These are phyloP conservation scores for Cherax quadricarinatus DNA, from an alignment of 1,140 invertebrate species.

Conservation along the genomic window DNA sequence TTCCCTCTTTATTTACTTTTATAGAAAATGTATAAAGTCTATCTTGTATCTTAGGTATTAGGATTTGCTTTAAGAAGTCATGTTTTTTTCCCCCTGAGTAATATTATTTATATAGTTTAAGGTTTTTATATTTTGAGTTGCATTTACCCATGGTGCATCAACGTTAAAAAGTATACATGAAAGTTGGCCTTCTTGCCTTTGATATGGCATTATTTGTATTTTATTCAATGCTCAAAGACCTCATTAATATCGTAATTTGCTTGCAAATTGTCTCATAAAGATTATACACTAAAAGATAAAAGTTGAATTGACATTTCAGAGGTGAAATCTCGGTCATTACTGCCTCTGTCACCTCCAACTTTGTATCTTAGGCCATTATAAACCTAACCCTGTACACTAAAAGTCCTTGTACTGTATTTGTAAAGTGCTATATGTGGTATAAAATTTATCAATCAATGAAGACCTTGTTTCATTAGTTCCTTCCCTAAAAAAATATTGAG, in stretches of 20 bases:
- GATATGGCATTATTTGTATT: slow-evolving; percentile 47
- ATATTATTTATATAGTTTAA: slow-evolving; percentile 67
- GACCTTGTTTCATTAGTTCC: slow-evolving; percentile 18
- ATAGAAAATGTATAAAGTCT: slow-evolving; percentile 64
- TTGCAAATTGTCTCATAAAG: slow-evolving; percentile 46
- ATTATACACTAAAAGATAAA: slow-evolving; percentile 22
- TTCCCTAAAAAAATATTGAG: not conserved
- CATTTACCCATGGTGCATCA: slow-evolving; percentile 60
- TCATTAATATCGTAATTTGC: slow-evolving; percentile 21
- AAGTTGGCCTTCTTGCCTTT: slow-evolving; percentile 36
- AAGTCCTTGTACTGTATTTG: slow-evolving; percentile 46
- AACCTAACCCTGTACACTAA: slow-evolving; percentile 43
- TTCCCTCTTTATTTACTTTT: slow-evolving; percentile 54
- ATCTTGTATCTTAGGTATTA: slow-evolving; percentile 59
- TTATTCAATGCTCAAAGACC: slow-evolving; percentile 65
- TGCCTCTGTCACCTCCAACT: slow-evolving; percentile 21
- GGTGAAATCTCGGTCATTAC: slow-evolving; percentile 1
- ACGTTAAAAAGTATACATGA: slow-evolving; percentile 30
- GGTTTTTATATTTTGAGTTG: slow-evolving; percentile 62
- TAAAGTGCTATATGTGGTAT: slow-evolving; percentile 68
- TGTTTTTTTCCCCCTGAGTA: slow-evolving; percentile 50
- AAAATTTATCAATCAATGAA: slow-evolving; percentile 62
- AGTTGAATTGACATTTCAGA: slow-evolving; percentile 33
- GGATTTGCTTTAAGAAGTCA: slow-evolving; percentile 52
- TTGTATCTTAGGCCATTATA: slow-evolving; percentile 50